Percentiles rank a stretch among this genome's conserved stretches.
These are phyloP conservation scores for Xestoiulus laeticollis DNA, from an alignment of 2,888 invertebrate genomes.

Conservation along the genomic window DNA sequence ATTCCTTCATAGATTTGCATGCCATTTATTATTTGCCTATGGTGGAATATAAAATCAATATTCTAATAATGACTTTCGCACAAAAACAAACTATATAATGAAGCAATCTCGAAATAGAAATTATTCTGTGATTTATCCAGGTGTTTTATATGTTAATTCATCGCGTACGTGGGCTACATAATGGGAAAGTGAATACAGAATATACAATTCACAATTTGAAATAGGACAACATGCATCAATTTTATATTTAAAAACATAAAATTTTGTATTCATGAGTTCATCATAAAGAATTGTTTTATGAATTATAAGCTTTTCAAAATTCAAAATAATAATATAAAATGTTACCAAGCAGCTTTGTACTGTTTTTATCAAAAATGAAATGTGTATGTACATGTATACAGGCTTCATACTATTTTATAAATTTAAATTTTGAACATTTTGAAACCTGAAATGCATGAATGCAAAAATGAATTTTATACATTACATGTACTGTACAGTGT, in stretches of 20 bases:
- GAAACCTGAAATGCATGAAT: too few species aligned
- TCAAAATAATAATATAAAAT: too few species aligned
- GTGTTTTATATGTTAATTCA: conserved; percentile 12
- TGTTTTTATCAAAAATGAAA: too few species aligned
- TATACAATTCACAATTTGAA: not conserved
- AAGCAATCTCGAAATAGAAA: not conserved
- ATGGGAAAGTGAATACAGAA: not conserved
- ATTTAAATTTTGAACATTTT: too few species aligned
- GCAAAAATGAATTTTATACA: too few species aligned
- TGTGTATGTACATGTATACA: too few species aligned
- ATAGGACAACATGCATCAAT: not conserved
- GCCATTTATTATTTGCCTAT: not conserved
- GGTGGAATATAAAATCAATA: not conserved
- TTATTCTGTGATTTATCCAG: not conserved
- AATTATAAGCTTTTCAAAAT: too few species aligned
- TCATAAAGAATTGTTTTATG: not conserved
- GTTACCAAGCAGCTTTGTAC: too few species aligned
- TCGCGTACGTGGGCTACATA: not conserved
- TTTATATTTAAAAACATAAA: not conserved
- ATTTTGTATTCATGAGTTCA: not conserved
- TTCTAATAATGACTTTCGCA: not conserved
- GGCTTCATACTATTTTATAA: too few species aligned
- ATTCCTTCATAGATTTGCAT: not conserved
- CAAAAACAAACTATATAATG: not conserved
- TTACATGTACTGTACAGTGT: too few species aligned